Percentiles rank a stretch among this genome's conserved stretches.
phyloP scores from a whole-genome alignment of 2,888 invertebrate genomes.

The Oithona nana region DNA sequence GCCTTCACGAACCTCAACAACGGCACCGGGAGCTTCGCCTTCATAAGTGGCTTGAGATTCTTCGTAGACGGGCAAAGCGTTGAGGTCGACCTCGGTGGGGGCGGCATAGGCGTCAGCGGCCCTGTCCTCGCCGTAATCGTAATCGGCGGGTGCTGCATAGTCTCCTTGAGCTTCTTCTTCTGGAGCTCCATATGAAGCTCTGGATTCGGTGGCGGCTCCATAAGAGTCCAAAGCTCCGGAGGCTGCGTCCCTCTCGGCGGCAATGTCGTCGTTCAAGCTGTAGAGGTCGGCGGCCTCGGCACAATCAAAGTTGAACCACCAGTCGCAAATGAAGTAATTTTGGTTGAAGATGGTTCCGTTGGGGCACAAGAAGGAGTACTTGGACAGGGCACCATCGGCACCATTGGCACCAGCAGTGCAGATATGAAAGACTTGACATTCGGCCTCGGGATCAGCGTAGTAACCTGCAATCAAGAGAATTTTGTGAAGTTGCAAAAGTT shows the following conservation, averaged over 20 bases:
- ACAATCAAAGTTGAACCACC: conserved; percentile 18
- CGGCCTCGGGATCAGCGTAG: conserved; percentile 70
- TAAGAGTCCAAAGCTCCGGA: neutral
- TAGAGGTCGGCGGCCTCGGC: conserved; percentile 16
- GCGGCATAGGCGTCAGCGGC: neutral
- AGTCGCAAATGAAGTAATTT: conserved; percentile 17
- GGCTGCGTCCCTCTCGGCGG: conserved; percentile 15
- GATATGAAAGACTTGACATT: conserved; percentile 46
- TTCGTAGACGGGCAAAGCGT: neutral
- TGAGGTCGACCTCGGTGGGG: neutral
- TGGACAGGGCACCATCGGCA: neutral
- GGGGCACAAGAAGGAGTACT: conserved; percentile 14
- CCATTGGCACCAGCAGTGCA: conserved; percentile 6
- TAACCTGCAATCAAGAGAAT: conserved; percentile 37
- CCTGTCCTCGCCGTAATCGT: too few relatives aligned
- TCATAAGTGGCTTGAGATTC: neutral
- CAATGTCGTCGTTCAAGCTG: conserved; percentile 16
- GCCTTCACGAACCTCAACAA: neutral
- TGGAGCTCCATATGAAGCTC: neutral
- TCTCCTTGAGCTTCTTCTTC: neutral
- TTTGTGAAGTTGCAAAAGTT: neutral
- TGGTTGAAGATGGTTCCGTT: conserved; percentile 18
- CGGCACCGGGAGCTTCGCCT: neutral
- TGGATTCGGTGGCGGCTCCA: neutral
- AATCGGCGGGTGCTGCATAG: neutral